Conservation (phyloP, 2,797 vertebrate genomes). For the Lepilemur ruficaudatus region DNA sequence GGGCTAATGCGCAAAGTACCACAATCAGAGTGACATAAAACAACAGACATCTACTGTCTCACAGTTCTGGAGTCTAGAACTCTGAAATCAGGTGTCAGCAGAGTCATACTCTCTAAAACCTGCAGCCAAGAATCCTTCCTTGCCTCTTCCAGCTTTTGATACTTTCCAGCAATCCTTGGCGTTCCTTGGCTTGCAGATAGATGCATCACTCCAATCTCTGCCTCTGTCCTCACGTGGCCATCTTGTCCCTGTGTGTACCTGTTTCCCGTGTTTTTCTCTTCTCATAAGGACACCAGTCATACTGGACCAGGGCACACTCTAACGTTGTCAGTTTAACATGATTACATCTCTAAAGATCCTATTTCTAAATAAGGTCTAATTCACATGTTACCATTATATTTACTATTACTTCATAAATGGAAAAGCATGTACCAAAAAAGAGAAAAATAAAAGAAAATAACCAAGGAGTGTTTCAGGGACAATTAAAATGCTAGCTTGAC, state of each 20-base stretch:
- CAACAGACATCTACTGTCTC: background rate
- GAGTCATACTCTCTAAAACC: background rate
- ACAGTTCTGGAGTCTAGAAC: background rate
- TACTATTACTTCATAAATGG: background rate
- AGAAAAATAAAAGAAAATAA: background rate
- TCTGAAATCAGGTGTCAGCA: background rate
- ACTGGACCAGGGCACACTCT: background rate
- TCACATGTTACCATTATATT: background rate
- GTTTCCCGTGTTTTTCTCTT: background rate
- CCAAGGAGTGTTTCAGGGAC: background rate
- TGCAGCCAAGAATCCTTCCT: background rate
- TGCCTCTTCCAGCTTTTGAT: background rate
- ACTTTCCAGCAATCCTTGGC: fast-evolving
- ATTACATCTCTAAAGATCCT: background rate
- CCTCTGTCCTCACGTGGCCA: no score
- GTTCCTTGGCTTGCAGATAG: background rate
- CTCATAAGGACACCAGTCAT: background rate
- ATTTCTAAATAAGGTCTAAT: background rate
- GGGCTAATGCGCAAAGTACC: background rate
- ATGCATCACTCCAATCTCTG: fast-evolving
- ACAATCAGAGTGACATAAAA: background rate
- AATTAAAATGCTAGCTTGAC: background rate
- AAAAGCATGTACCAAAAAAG: background rate
- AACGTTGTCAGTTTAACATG: background rate
- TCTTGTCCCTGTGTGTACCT: background rate